Base-by-base conservation (phyloP, 1,140 invertebrate species). In the Zaprionus tsacasi region DNA sequence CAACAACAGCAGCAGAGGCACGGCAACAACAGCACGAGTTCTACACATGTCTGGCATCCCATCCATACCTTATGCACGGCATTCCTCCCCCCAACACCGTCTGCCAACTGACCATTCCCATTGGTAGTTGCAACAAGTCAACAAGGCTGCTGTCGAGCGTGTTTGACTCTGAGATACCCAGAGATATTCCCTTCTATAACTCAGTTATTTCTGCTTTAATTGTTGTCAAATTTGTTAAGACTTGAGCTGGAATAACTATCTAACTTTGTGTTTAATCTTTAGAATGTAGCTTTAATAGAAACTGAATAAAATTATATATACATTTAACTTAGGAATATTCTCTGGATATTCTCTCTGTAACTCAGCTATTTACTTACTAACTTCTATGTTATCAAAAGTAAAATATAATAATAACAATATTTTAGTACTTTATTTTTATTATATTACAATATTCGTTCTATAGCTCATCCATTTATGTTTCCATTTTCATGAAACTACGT, bases 1-100 rank as follows among this genome's bases (percentile, higher is more conserved):
- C 68, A 83, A 86, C 70, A 86, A 72, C 52, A 56, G 55, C 67
- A 70, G n/a, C 21, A 45, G 13, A 52, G 52, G 15, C 11, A 17
- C 50, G 17, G 25, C 38, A 60, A 50, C 70, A 69, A 50, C 70
- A 69, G 64, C 57, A 73, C 55, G 30, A 43, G 36, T 43, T 50
- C 57, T 67, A 70, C 17, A 74, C 52, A 76, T 70, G 73, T 76
- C 60, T 71, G 60, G 45, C 43, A 30, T 57, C 25, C 43, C 45
- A 45, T 45, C 43, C 45, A 45, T 45, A 10, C n/a, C n/a, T 45
- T 45, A n/a, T 10, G 15, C n/a, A 7, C 40, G 7, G 40, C 35
- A 13, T 43, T 12, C 40, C 13, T n/a, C 7, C 13, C 52, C 27
- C 35, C 35, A 27, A 15, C 36, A 1, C 11, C 40, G 40, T 15